Base-by-base conservation (phyloP, 2,797 vertebrate species). In the Chrysocyon brachyurus region DNA sequence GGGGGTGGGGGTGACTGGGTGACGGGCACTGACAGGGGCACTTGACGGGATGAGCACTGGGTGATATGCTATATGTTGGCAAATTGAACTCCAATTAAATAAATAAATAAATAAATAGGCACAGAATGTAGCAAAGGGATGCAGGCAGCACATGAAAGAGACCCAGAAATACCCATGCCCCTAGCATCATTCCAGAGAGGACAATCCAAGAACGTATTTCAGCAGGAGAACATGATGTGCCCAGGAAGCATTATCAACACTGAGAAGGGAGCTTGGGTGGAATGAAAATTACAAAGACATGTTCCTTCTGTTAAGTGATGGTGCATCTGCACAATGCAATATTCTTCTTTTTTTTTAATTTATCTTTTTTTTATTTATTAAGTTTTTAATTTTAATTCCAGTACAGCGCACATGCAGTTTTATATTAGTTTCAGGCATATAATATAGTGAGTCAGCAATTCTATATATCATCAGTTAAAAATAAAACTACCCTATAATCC, bases 121-220 rank as follows among this genome's bases (percentile, higher is more conserved):
- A 46, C 46, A 59, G 36, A 17, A 8, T 75, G 68, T 63, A 12
- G 33, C 31, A 28, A 52, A 61, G 22, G 12, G 28, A 11, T 52
- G 14, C 14, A 11, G n/a, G 5, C 46, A 22, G 31, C 59, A 28
- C 7, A 1, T 8, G n/a, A 57, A 63, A 68, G 14, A 68, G 46
- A 10, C 3, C 1, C 40, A 3, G 2, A 5, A 16, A 57, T 15
- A 15, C 40, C 28, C 5, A 4, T 1, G 12, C 5, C 75, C 15
- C 5, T 77, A 61, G 6, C 8, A 3, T 56, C 28, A 2, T 1
- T 36, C 19, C 46, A 54, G 59, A 46, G 28, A 56, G 24, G 12
- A 16, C 4, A 46, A 24, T 36, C 40, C 56, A 86, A 68, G 33
- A 28, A 16, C 1, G 2, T 8, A 11, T 17, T 78, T 40, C 56